Percentiles rank a stretch among this genome's conserved stretches.
These are phyloP conservation scores for Bugula neritina DNA, from an alignment of 2,888 invertebrate genomes.

Conservation along the genomic window DNA sequence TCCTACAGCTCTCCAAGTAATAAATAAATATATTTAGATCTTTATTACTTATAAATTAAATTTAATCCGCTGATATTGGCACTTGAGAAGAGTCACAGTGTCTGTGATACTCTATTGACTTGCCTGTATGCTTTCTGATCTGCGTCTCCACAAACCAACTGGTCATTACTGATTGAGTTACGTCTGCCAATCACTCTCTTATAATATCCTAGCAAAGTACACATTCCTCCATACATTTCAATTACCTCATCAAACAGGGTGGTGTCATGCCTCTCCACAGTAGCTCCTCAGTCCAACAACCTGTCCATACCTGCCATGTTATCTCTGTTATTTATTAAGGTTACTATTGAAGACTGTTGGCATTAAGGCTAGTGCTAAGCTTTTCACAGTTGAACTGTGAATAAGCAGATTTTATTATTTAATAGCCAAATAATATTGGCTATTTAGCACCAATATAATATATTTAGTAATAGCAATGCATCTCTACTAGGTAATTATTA, in stretches of 20 bases:
- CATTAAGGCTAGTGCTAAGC: too few species aligned
- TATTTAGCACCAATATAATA: not conserved
- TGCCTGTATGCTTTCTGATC: constrained; percentile 16
- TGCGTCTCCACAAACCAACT: too few species aligned
- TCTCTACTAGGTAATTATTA: not conserved
- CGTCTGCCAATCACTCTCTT: constrained; percentile 16
- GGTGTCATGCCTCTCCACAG: constrained; percentile 8
- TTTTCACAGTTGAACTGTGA: too few species aligned
- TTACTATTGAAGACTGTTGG: too few species aligned
- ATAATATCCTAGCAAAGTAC: not conserved
- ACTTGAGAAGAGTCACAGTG: constrained; percentile 14
- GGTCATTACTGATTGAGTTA: constrained; percentile 15
- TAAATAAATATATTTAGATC: constrained; percentile 12
- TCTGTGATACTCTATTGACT: not conserved
- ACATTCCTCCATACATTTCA: constrained; percentile 1
- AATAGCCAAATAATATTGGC: not conserved
- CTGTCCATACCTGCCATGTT: constrained; percentile 1
- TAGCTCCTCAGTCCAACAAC: not conserved
- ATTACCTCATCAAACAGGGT: constrained; percentile 18
- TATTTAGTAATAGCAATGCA: not conserved
- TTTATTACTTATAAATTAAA: not conserved
- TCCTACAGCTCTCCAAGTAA: not conserved
- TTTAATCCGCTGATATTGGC: not conserved
- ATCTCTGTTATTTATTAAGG: too few species aligned
- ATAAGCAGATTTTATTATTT: too few species aligned